phyloP scores from a whole-genome alignment of 2,797 vertebrate species.

The Coilia nasus region DNA sequence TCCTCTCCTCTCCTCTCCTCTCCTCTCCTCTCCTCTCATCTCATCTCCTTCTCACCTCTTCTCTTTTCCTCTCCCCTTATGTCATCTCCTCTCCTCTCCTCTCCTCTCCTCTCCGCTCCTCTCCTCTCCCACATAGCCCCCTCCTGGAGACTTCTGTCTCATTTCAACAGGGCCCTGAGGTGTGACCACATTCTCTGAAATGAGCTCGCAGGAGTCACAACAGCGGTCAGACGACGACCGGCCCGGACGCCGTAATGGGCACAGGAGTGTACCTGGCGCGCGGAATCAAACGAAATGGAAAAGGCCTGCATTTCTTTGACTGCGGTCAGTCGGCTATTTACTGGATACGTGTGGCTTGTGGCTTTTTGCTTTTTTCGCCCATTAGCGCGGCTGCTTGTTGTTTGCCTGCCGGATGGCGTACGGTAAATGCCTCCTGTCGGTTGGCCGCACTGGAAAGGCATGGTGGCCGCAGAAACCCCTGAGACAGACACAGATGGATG shows the following conservation, averaged over 20 bases:
- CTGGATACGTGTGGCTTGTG: constrained; percentile 81
- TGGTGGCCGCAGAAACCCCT: constrained; percentile 71
- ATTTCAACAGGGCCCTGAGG: not conserved
- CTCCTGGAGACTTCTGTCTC: not conserved
- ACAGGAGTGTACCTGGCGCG: constrained; percentile 19
- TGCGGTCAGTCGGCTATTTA: constrained; percentile 76
- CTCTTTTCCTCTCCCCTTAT: not conserved
- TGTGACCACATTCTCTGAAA: constrained; percentile 26
- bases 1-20: too few relatives aligned
- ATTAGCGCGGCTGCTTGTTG: constrained; percentile 77
- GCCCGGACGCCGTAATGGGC: not conserved
- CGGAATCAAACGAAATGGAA: constrained; percentile 52
- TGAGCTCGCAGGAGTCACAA: constrained; percentile 62
- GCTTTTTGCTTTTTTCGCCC: constrained; percentile 72
- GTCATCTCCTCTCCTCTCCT: not conserved
- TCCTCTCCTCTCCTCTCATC: not conserved
- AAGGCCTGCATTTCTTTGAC: constrained; percentile 67
- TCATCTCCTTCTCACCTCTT: not conserved
- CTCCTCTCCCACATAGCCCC: not conserved
- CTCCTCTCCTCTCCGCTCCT: not conserved
- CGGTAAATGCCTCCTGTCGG: constrained; percentile 77
- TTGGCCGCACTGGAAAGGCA: constrained; percentile 69
- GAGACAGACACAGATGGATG: constrained; percentile 68
- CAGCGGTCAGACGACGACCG: constrained; percentile 28
- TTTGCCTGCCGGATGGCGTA: constrained; percentile 67